Evolutionary conservation across 2,797 vertebrate species (phyloP).

Genomic region (Esox lucius): DNA sequence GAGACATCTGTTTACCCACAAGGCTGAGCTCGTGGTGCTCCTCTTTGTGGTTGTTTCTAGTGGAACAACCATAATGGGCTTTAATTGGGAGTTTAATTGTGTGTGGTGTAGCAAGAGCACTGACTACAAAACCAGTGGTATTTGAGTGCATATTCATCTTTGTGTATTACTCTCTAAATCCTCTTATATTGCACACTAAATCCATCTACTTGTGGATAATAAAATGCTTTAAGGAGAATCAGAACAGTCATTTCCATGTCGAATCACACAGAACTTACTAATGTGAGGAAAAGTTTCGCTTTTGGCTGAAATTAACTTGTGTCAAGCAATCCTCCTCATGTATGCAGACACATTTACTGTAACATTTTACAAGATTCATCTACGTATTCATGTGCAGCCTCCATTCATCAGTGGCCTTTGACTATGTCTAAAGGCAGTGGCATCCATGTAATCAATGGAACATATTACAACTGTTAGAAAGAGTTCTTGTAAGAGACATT

Average conservation of each 20-base stretch:
- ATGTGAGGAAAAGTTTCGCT: conserved; percentile 33
- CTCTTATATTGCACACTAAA: conserved; percentile 24
- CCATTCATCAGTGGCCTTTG: conserved; percentile 47
- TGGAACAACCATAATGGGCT: conserved; percentile 76
- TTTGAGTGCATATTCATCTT: conserved; percentile 72
- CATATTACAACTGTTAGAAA: conserved; percentile 34
- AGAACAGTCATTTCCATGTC: conserved; percentile 27
- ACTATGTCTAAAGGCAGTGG: conserved; percentile 33
- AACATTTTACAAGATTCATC: conserved; percentile 20
- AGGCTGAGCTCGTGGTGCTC: conserved; percentile 58
- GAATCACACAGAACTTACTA: conserved; percentile 35
- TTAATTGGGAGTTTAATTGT: conserved; percentile 81
- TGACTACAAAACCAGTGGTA: conserved; percentile 72
- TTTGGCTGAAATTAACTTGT: conserved; percentile 30
- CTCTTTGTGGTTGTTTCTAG: conserved; percentile 66
- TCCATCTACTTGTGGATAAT: conserved; percentile 44
- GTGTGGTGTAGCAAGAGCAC: conserved; percentile 73
- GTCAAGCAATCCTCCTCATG: conserved; percentile 24
- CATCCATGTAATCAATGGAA: conserved; percentile 50
- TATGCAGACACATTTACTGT: conserved; percentile 46
- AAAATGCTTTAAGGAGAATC: conserved; percentile 33
- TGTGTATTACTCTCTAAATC: conserved; percentile 61
- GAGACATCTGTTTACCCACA: conserved; percentile 74
- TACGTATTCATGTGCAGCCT: conserved; percentile 37
- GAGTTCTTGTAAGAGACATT: conserved; percentile 25